Evolutionary conservation across 2,113 vertebrate species (phyloP).

Genomic region (Varanus komodoensis): DNA sequence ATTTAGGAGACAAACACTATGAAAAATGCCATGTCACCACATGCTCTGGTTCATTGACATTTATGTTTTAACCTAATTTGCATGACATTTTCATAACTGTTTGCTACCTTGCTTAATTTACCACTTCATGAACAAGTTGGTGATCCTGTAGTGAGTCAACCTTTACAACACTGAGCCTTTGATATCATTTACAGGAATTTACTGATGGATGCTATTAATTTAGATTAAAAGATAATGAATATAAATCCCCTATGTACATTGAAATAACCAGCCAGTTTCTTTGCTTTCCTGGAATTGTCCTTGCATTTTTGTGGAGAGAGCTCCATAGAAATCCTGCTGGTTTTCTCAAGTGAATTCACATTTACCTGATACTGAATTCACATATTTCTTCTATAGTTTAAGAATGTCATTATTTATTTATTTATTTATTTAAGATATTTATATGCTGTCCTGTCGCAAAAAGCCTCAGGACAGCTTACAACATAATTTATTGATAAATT

Average conservation of each 20-base stretch:
- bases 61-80: neutral
- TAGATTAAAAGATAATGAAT: neutral
- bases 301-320: neutral
- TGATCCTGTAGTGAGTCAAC: neutral
- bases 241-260: neutral
- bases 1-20: neutral
- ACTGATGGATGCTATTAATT: neutral
- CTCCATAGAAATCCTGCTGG: neutral
- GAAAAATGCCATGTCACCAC: neutral
- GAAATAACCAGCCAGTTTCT: neutral
- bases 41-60: conserved; percentile 13
- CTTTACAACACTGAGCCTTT: neutral
- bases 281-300: neutral
- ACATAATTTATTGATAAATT: conserved; percentile 10
- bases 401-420: neutral
- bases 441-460: too few relatives aligned
- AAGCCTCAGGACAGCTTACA: too few relatives aligned
- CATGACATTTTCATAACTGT: conserved; percentile 19
- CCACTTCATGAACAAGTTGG: neutral
- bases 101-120: neutral
- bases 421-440: too few relatives aligned
- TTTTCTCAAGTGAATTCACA: conserved; percentile 4
- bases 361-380: conserved; percentile 29
- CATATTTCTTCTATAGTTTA: conserved; percentile 44
- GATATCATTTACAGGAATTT: neutral